Percentiles rank a stretch among this genome's conserved stretches.
These are phyloP conservation scores for Sinodicranocentrus sp. DNA, from an alignment of 2,888 invertebrate genomes.

Conservation along the genomic window DNA sequence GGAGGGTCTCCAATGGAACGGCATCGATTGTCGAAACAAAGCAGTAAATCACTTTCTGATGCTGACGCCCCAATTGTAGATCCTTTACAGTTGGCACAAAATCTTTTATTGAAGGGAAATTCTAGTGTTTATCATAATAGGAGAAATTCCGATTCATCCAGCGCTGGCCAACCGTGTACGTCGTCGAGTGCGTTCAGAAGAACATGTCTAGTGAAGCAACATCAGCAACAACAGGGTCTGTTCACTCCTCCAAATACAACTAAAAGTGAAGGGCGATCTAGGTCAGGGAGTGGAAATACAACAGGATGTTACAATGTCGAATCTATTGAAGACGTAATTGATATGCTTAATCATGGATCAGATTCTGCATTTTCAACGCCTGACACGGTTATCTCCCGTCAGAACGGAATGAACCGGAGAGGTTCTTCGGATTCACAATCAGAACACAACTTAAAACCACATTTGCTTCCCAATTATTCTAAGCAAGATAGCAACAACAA, in stretches of 20 bases:
- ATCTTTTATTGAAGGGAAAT: not conserved
- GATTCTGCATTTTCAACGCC: not conserved
- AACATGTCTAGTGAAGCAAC: not conserved
- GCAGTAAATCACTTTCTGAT: not conserved
- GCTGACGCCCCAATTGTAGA: not conserved
- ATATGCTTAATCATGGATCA: constrained; percentile 9
- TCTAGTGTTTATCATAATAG: not conserved
- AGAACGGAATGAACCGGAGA: not conserved
- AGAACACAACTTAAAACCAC: too few relatives aligned
- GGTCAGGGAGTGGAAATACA: not conserved
- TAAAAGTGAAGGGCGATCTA: not conserved
- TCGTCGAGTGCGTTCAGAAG: not conserved
- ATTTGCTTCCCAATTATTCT: too few relatives aligned
- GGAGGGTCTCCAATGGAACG: not conserved
- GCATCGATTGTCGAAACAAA: too few relatives aligned
- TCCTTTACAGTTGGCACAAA: not conserved
- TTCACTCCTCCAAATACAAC: not conserved
- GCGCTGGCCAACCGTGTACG: not conserved
- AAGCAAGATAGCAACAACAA: too few relatives aligned
- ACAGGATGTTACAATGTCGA: not conserved
- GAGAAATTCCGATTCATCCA: too few relatives aligned
- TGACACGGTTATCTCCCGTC: not conserved
- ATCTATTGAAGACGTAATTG: constrained; percentile 18
- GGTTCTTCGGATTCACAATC: too few relatives aligned
- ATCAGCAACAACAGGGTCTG: not conserved